Evolutionary conservation across 2,797 vertebrate genomes (phyloP), one percentile per base, ranked within the genome.

Genomic region (Borostomias antarcticus): DNA sequence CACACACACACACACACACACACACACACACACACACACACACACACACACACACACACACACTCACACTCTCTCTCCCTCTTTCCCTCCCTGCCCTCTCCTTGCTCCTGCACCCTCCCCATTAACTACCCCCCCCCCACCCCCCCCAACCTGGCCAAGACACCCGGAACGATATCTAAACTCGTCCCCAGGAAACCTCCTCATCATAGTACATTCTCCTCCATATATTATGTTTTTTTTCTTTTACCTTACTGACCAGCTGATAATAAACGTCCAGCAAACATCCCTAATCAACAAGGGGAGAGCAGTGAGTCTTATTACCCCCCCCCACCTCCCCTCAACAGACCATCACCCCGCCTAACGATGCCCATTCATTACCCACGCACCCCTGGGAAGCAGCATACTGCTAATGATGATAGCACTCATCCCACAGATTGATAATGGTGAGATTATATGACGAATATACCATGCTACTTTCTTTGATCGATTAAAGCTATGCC

Each of bases 281-380:
- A n/a, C n/a, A n/a, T n/a, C n/a, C n/a, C n/a, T n/a, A n/a, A n/a
- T n/a, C n/a, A 47, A 29, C 23, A 13, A 15, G 10, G 23, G 35
- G 0, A n/a, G n/a, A n/a, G n/a, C n/a, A n/a, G n/a, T n/a, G n/a
- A n/a, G n/a, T n/a, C n/a, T n/a, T n/a, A n/a, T n/a, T n/a, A n/a
- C n/a, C n/a, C n/a, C n/a, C n/a, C n/a, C n/a, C n/a, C n/a, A n/a
- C n/a, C 64, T 75, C 78, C 59, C 64, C 66, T 57, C 57, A 75
- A 54, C 58, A 74, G 58, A 45, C 62, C 71, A 75, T 82, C 76
- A 68, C 78, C 69, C 74, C 79, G 45, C 54, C 72, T 89, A 86
- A 88, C 87, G 85, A 83, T 78, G 69, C 0, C 77, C 89, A 91
- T 91, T 90, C 69, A 89, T 93, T 86, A 88, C 52, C 43, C 37